Percentiles rank a stretch among this genome's conserved stretches.
phyloP scores from a whole-genome alignment of 2,113 vertebrate genomes.

The Hucho hucho region DNA sequence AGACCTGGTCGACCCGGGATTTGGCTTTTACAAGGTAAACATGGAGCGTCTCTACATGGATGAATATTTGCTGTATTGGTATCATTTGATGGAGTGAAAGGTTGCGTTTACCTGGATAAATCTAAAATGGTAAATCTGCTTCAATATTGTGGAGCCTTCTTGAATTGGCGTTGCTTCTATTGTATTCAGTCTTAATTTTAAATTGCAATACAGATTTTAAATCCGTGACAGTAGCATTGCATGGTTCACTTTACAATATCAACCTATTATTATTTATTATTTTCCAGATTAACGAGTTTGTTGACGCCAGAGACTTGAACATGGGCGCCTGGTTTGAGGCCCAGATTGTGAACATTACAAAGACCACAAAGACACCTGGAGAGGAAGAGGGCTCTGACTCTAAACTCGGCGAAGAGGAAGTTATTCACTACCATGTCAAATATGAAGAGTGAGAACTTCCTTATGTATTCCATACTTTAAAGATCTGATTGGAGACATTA shows the following conservation, averaged over 20 bases:
- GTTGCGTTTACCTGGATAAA: background rate
- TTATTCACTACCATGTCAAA: constrained; percentile 87
- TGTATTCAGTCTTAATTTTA: too few relatives aligned
- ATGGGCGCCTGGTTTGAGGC: constrained; percentile 98
- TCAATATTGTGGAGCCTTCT: background rate
- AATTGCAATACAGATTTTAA: background rate
- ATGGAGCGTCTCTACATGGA: background rate
- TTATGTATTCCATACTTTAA: background rate
- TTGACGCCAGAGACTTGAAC: constrained; percentile 89
- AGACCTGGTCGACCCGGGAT: constrained; percentile 69
- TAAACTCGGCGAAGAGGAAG: constrained; percentile 50
- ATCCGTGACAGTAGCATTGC: background rate
- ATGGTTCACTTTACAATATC: background rate
- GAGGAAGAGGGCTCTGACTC: constrained; percentile 24
- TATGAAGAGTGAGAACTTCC: constrained; percentile 90
- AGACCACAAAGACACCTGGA: constrained; percentile 56
- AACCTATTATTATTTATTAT: too few relatives aligned
- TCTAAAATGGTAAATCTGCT: background rate
- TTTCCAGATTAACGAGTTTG: constrained; percentile 84
- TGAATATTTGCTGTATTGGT: background rate
- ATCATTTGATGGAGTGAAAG: too few relatives aligned
- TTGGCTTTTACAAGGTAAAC: constrained; percentile 88
- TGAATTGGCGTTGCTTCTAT: background rate
- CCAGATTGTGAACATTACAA: constrained; percentile 83
- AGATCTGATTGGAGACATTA: too few relatives aligned